Conservation (phyloP, 2,888 invertebrate species). For the Ptychoptera contaminata region DNA sequence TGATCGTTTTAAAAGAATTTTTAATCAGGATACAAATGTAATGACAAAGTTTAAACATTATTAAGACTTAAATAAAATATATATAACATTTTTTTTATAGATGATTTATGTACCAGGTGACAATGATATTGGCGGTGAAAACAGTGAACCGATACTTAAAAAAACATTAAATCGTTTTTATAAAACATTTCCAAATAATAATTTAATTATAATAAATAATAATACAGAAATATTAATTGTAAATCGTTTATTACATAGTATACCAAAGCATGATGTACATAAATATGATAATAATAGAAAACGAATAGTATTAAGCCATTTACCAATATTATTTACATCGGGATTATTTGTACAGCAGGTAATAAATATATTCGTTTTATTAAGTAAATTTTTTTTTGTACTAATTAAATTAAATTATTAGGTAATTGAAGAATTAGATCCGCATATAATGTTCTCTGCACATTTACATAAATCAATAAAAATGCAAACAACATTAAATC, state of each 20-base stretch:
- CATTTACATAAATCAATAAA: conserved; percentile 39
- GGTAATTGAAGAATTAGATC: conserved; percentile 46
- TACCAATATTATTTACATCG: conserved; percentile 38
- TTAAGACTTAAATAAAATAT: background rate
- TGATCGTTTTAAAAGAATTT: conserved; percentile 50
- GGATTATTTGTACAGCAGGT: conserved; percentile 33
- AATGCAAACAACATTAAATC: background rate
- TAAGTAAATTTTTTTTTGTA: conserved; percentile 2
- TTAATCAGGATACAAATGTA: conserved; percentile 22
- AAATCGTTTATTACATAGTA: conserved; percentile 48
- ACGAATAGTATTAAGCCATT: conserved; percentile 53
- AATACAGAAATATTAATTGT: conserved; percentile 54
- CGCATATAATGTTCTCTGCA: conserved; percentile 54
- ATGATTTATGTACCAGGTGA: conserved; percentile 85
- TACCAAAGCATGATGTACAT: conserved; percentile 36
- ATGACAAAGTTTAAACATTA: conserved; percentile 13
- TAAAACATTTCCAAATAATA: conserved; percentile 54
- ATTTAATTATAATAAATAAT: conserved; percentile 42
- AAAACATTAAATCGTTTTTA: conserved; percentile 59
- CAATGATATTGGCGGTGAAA: conserved; percentile 95
- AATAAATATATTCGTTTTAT: conserved; percentile 8
- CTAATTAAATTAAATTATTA: conserved; percentile 19
- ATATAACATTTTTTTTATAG: conserved; percentile 26
- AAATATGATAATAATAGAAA: conserved; percentile 19
- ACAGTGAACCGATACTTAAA: conserved; percentile 45